Conservation (phyloP, 2,113 vertebrate species). For the Pithys albifrons region DNA sequence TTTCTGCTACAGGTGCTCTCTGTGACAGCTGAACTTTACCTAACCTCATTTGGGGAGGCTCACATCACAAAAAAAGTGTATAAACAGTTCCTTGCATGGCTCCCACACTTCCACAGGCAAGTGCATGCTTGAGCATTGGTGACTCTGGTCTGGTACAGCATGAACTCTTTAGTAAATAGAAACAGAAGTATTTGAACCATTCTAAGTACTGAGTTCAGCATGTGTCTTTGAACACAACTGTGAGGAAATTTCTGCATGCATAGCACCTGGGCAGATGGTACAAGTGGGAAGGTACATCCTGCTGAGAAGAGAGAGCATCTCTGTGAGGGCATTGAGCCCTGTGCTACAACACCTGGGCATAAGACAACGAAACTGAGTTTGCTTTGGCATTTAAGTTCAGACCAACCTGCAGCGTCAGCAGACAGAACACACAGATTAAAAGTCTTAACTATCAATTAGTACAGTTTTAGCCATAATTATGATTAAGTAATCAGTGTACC, state of each 20-base stretch:
- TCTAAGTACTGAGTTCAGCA: neutral
- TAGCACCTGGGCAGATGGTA: neutral
- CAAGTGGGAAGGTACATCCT: neutral
- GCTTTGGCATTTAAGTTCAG: neutral
- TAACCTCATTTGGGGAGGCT: neutral
- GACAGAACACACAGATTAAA: neutral
- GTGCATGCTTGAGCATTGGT: neutral
- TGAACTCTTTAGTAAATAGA: neutral
- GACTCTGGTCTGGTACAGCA: neutral
- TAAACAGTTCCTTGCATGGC: neutral
- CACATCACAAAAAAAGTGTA: neutral
- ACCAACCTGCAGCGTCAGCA: neutral
- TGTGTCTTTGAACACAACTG: neutral
- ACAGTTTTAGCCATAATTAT: neutral
- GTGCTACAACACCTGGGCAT: neutral
- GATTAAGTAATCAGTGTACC: slow-evolving; percentile 30
- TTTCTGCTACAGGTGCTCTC: neutral
- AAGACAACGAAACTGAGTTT: neutral
- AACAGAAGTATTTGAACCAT: neutral
- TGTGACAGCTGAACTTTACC: neutral
- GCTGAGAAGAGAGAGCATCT: neutral
- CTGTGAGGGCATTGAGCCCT: neutral
- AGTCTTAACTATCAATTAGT: neutral
- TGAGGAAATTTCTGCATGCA: neutral
- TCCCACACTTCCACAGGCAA: neutral